Percentiles rank a stretch among this genome's conserved stretches.
Conservation (phyloP, 2,797 vertebrate genomes). For the Petrocephalus schoutedeni region DNA sequence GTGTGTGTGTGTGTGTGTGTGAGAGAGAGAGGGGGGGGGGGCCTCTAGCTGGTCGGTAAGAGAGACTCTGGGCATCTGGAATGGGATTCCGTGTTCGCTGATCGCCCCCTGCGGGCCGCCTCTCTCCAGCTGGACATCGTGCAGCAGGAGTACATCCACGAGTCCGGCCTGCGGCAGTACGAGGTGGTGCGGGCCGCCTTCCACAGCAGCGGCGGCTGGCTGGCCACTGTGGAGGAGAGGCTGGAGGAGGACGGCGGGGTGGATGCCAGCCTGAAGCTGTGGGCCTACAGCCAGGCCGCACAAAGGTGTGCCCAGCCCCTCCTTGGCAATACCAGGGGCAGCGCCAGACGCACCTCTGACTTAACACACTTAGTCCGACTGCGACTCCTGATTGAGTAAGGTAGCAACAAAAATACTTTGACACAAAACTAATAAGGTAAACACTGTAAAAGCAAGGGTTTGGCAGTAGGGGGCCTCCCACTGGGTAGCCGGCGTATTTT, state of each 20-base stretch:
- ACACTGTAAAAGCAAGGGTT: neutral
- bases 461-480: neutral
- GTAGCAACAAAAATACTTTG: neutral
- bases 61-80: neutral
- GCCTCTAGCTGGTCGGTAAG: neutral
- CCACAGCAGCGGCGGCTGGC: constrained; percentile 66
- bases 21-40: neutral
- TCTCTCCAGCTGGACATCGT: constrained; percentile 82
- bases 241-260: constrained; percentile 58
- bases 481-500: neutral
- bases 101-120: neutral
- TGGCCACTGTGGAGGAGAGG: constrained; percentile 86
- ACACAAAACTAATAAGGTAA: neutral
- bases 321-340: neutral
- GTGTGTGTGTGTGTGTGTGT: neutral
- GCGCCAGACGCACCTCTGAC: neutral
- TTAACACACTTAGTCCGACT: neutral
- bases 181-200: constrained; percentile 78
- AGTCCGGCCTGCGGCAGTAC: constrained; percentile 72
- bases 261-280: constrained; percentile 81
- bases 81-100: neutral
- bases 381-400: neutral
- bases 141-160: constrained; percentile 84
- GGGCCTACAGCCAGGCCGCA: constrained; percentile 70
- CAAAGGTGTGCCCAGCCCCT: constrained; percentile 71